Base-by-base conservation (phyloP, 2,888 invertebrate genomes). In the Liodrosophila aerea region DNA sequence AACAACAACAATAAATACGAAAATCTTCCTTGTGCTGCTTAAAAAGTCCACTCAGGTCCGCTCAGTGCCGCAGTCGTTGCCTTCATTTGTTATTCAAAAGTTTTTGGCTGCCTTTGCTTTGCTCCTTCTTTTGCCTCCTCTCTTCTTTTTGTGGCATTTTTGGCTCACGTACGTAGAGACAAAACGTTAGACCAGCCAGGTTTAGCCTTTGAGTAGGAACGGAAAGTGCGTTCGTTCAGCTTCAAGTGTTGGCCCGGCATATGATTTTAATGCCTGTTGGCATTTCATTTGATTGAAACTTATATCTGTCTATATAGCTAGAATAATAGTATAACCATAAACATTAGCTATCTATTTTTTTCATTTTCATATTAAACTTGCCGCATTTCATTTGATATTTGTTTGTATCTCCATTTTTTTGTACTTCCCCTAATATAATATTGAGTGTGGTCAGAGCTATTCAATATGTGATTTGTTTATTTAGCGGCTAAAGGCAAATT, bases 51-150 rank as follows among this genome's bases (percentile, higher is more conserved):
- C 75, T 73, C 85, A 86, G 86, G 82, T 77, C 71, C 71, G 73
- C 47, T 40, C 61, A 52, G 31, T 73, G 69, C 78, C 53, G 69
- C 70, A 74, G 67, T 63, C 63, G 71, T 52, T 74, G 76, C 78
- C 73, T 86, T 85, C 86, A 86, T 84, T 84, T 86, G 86, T 82
- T 84, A 84, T 86, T 84, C 83, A 84, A 78, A 84, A 86, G 78
- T 86, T 86, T 82, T 74, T 74, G 72, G 65, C 57, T 59, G 63
- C 65, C 45, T 52, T 61, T 56, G 45, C 37, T 33, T 37, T 43
- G 49, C 39, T 33, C 46, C 33, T 39, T 40, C 8, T 7, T 36
- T 31, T 5, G 31, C 16, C 22, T 27, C 15, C 29, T 43, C 12
- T 29, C 22, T 22, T 22, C 5, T 22, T 22, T 22, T 22, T 22